Conservation (phyloP, 2,113 vertebrate genomes). For the Grus americana region DNA sequence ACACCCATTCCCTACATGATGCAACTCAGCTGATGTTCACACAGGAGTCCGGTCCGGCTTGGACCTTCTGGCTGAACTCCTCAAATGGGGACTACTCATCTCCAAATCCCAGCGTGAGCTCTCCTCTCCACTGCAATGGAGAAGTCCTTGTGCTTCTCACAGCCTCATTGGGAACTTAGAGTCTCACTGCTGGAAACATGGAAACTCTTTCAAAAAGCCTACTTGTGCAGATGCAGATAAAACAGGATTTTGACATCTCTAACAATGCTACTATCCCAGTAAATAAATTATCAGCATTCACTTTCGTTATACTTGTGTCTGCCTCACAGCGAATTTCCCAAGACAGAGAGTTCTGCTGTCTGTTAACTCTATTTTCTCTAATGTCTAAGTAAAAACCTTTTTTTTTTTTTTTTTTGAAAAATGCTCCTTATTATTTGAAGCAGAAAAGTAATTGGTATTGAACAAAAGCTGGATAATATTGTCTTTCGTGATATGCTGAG, state of each 20-base stretch:
- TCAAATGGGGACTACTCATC: not conserved
- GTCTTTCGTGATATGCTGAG: not conserved
- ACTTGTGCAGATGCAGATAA: not conserved
- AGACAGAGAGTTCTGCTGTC: not conserved
- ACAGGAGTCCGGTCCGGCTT: not conserved
- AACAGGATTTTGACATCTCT: not conserved
- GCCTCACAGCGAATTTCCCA: not conserved
- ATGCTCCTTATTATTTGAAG: conserved; percentile 12
- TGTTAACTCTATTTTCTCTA: not conserved
- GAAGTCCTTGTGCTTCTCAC: not conserved
- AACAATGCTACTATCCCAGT: not conserved
- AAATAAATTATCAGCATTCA: conserved; percentile 30
- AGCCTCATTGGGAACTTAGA: not conserved
- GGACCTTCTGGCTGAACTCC: not conserved
- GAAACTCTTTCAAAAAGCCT: not conserved
- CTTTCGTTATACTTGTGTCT: not conserved
- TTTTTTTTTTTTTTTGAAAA: not conserved
- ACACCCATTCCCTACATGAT: not conserved
- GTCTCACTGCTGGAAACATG: not conserved
- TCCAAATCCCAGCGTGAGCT: not conserved
- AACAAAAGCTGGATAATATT: conserved; percentile 34
- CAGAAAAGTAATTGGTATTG: conserved; percentile 20
- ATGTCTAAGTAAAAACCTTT: not conserved
- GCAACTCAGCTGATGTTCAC: not conserved
- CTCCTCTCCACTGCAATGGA: not conserved